These are phyloP conservation scores for Ciconia boyciana DNA, from an alignment of 2,113 vertebrate species.

Conservation along the genomic window DNA sequence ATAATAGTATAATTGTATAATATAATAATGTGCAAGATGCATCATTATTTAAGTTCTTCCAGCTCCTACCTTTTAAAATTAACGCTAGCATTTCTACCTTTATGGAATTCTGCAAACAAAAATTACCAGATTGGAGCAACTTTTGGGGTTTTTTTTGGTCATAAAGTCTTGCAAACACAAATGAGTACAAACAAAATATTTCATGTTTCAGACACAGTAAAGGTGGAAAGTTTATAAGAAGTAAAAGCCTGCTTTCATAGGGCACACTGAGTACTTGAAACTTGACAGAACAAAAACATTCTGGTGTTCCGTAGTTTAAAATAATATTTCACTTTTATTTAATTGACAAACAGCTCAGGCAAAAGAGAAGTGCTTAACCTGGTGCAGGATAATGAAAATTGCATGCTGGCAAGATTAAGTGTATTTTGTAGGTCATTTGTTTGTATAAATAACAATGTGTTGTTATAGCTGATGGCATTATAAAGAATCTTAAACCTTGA, in stretches of 20 bases:
- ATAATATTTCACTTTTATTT: neutral
- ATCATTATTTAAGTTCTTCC: neutral
- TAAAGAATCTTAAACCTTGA: neutral
- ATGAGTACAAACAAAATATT: neutral
- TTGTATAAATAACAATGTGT: neutral
- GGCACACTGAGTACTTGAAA: neutral
- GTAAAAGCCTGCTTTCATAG: neutral
- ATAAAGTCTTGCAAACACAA: neutral
- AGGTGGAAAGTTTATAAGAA: neutral
- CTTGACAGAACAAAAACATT: neutral
- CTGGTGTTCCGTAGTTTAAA: neutral
- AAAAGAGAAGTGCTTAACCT: neutral
- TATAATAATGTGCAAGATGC: neutral
- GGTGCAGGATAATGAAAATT: neutral
- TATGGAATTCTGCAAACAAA: neutral
- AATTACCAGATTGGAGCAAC: neutral
- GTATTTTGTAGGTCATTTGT: neutral
- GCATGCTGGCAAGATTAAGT: neutral
- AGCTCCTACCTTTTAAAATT: neutral
- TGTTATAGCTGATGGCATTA: neutral
- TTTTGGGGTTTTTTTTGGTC: neutral
- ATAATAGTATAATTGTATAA: neutral
- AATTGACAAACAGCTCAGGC: neutral
- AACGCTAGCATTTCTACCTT: neutral
- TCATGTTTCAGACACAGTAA: neutral